These are phyloP conservation scores for Hydractinia echinata DNA, from an alignment of 30 jellyfish, hydroid and myxozoan species.

Conservation along the genomic window DNA sequence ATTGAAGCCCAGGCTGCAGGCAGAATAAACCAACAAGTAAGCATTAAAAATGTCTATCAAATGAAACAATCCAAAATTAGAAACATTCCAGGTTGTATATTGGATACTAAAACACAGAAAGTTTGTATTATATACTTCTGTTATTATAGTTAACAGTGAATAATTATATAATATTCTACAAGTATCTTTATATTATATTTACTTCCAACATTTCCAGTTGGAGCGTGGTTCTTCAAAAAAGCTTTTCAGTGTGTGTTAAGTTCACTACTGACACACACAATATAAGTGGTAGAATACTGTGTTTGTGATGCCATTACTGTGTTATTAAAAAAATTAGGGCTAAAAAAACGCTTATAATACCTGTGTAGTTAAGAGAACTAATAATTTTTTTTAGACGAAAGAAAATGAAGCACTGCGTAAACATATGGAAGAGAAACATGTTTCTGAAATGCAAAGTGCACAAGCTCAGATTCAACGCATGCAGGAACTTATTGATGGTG, in stretches of 20 bases:
- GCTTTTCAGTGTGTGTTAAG: too few species aligned
- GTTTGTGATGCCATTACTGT: too few species aligned
- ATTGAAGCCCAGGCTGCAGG: conserved; percentile 55
- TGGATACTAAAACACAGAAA: not conserved
- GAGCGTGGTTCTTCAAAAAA: too few species aligned
- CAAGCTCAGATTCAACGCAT: conserved; percentile 64
- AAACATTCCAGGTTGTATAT: not conserved
- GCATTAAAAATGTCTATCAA: not conserved
- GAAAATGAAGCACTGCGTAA: conserved; percentile 75
- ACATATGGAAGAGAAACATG: conserved; percentile 76
- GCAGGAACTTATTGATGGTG: conserved; percentile 69
- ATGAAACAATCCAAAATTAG: too few species aligned
- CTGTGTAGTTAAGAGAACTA: too few species aligned
- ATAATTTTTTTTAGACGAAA: conserved; percentile 40
- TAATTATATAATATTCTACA: too few species aligned
- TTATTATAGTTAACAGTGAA: not conserved
- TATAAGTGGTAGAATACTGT: too few species aligned
- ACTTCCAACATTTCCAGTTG: too few species aligned
- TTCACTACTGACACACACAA: too few species aligned
- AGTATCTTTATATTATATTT: too few species aligned
- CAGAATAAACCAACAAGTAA: conserved; percentile 55
- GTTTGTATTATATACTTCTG: not conserved
- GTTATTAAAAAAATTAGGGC: too few species aligned
- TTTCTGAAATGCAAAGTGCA: conserved; percentile 77
- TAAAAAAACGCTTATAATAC: too few species aligned